Evolutionary conservation across 2,888 invertebrate species (phyloP).

Genomic region (Clunio marinus): DNA sequence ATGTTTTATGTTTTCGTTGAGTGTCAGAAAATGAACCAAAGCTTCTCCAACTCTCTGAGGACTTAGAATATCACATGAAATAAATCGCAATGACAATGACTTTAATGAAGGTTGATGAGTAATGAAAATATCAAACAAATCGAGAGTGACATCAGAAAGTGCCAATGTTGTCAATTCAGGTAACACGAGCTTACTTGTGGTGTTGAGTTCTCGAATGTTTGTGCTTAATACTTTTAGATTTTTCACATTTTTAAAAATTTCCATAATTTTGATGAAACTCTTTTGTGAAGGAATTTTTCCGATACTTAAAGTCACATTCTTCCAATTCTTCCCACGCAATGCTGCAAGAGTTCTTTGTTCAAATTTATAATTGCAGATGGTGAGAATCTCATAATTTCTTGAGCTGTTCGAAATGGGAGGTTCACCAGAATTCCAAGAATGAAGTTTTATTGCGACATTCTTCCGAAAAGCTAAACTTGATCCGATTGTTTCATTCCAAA

Average conservation of each 20-base stretch:
- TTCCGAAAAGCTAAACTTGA: background rate
- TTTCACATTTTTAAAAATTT: background rate
- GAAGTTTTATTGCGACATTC: background rate
- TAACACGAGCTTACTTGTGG: background rate
- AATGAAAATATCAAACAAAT: background rate
- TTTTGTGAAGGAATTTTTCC: background rate
- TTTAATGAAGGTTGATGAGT: background rate
- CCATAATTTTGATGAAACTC: background rate
- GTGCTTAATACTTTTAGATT: background rate
- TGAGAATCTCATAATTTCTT: background rate
- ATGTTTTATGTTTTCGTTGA: background rate
- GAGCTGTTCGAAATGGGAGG: background rate
- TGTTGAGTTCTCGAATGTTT: background rate
- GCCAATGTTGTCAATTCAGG: background rate
- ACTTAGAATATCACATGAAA: background rate
- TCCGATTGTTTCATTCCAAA: background rate
- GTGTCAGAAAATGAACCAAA: background rate
- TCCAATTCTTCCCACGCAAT: background rate
- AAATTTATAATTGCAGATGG: background rate
- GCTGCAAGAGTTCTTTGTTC: background rate
- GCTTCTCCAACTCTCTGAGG: background rate
- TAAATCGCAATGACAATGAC: background rate
- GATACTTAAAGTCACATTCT: background rate
- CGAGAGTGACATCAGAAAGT: background rate
- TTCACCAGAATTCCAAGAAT: background rate